Evolutionary conservation across 2,888 invertebrate genomes (phyloP).

Genomic region (Apotomis capreana): DNA sequence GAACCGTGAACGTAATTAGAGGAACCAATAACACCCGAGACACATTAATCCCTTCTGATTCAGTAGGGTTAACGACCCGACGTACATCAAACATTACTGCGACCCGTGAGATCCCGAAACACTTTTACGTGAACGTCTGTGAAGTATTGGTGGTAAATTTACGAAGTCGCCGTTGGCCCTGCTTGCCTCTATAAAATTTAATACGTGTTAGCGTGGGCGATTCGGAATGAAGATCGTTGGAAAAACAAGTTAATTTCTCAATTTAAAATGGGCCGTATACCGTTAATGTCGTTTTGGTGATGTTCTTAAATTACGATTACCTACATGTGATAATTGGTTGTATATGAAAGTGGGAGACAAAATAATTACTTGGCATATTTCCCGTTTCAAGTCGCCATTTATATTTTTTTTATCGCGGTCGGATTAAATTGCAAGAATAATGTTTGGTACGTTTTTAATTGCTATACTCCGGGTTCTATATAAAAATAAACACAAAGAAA

Average conservation of each 20-base stretch:
- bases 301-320: constrained; percentile 33
- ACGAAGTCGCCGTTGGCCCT: constrained; percentile 55
- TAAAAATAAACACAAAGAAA: not conserved
- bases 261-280: constrained; percentile 41
- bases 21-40: constrained; percentile 77
- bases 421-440: not conserved
- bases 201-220: constrained; percentile 57
- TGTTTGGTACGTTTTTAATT: constrained; percentile 7
- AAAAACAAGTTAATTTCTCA: constrained; percentile 55
- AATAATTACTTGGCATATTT: constrained; percentile 23
- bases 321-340: constrained; percentile 29
- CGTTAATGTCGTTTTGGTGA: constrained; percentile 37
- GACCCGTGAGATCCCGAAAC: constrained; percentile 63
- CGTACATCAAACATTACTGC: constrained; percentile 66
- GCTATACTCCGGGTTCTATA: not conserved
- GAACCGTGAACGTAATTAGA: constrained; percentile 78
- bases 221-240: constrained; percentile 57
- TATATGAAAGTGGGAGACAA: constrained; percentile 20
- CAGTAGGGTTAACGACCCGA: constrained; percentile 68
- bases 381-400: constrained; percentile 7
- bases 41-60: constrained; percentile 77
- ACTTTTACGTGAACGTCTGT: constrained; percentile 58
- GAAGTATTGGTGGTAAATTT: constrained; percentile 62
- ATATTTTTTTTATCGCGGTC: constrained; percentile 1
- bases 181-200: constrained; percentile 54